Evolutionary conservation across 2,888 invertebrate species (phyloP), one percentile per base, ranked within the genome.

Genomic region (Isotomurus palustris): DNA sequence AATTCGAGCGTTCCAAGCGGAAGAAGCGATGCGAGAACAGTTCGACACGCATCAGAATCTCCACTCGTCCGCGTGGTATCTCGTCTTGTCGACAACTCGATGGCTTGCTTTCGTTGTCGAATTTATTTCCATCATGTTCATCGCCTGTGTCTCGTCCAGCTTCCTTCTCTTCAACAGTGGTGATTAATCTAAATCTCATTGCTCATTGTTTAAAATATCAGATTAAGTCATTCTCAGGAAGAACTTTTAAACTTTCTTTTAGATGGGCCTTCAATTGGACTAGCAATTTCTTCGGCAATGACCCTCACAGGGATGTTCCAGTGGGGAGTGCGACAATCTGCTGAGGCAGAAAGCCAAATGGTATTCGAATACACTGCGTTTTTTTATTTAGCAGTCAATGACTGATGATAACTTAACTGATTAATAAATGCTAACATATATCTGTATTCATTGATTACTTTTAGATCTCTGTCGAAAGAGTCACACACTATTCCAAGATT

Each of bases 71-170:
- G 88, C 95, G 5, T 96, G 91, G 87, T 94, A 85, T 73, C 79
- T 91, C 72, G 93, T 92, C 75, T 84, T 96, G 53, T 83, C 89
- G 0, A 86, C 90, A 2, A 88, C 90, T 14, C 84, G 95, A 60
- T 94, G 95, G 68, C 93, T 97, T 73, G 95, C 93, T 0, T 88
- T 93, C 72, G 89, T 89, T 83, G 77, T 97, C 71, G 97, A 97
- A 75, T 79, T 89, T 68, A 82, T 93, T 53, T 94, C 94, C 73
- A 84, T 90, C 1, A 66, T 87, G 4, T 96, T 93, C 76, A 89
- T 95, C 60, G 83, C 84, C 0, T 74, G 88, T 45, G 92, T 95
- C 0, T 90, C 93, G 0, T 79, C 91, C 69, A 89, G 89, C 72
- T 91, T 92, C 76, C 83, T 95, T 55, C 75, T 89, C 0, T 78